phyloP scores from a whole-genome alignment of 2,797 vertebrate species.

The Myotis daubentonii region DNA sequence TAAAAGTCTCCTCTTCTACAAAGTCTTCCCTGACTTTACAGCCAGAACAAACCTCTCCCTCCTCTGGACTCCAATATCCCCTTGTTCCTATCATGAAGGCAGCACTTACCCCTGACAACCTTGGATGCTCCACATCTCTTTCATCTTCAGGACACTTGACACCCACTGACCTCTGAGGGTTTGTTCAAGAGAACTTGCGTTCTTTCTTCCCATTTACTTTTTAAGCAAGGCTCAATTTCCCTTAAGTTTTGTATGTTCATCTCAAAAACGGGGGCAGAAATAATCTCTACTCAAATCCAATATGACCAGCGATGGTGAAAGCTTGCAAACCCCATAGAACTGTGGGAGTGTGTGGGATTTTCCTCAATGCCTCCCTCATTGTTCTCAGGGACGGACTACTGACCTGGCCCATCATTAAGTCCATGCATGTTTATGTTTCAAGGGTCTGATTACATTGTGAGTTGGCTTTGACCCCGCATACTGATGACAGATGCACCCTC shows the following conservation, averaged over 20 bases:
- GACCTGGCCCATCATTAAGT: background rate
- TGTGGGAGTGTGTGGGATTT: background rate
- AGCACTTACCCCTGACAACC: background rate
- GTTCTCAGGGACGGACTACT: background rate
- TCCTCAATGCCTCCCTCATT: fast-evolving
- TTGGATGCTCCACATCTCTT: background rate
- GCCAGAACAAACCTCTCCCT: background rate
- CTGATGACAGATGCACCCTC: background rate
- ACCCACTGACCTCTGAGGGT: background rate
- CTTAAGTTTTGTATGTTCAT: background rate
- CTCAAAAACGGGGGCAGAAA: background rate
- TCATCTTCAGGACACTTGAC: background rate
- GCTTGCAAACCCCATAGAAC: background rate
- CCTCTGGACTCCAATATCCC: background rate
- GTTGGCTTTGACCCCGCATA: background rate
- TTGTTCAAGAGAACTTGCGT: background rate
- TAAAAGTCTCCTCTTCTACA: background rate
- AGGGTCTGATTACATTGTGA: background rate
- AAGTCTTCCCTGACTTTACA: background rate
- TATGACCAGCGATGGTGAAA: background rate
- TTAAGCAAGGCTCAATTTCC: background rate
- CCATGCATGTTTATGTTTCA: background rate
- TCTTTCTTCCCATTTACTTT: background rate
- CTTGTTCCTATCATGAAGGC: background rate
- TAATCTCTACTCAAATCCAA: background rate